Evolutionary conservation across 2,113 vertebrate species (phyloP).

Genomic region (Microtus pennsylvanicus): DNA sequence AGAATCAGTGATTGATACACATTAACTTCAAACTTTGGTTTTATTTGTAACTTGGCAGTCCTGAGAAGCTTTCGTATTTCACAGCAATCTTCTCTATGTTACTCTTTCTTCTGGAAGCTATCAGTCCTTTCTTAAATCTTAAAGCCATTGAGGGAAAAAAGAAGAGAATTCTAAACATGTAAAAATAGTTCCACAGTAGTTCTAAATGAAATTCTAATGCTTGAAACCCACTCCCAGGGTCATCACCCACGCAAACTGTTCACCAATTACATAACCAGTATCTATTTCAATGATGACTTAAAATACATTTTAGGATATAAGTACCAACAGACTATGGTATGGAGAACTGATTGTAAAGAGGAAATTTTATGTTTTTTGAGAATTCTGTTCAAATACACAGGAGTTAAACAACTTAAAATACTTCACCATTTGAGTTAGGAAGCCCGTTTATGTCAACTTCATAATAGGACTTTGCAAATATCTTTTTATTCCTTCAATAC

Average conservation of each 20-base stretch:
- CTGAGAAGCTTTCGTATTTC: constrained; percentile 4
- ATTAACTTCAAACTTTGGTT: constrained; percentile 43
- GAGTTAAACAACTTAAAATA: background rate
- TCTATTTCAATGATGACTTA: constrained; percentile 55
- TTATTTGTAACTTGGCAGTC: constrained; percentile 54
- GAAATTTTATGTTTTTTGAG: constrained; percentile 55
- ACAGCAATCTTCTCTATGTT: background rate
- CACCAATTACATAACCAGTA: constrained; percentile 53
- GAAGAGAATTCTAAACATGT: constrained; percentile 28
- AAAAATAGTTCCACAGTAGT: background rate
- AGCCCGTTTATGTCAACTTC: background rate
- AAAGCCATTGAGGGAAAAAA: constrained; percentile 1
- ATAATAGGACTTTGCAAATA: background rate
- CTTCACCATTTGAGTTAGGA: background rate
- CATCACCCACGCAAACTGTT: constrained; percentile 44
- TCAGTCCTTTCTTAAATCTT: constrained; percentile 36
- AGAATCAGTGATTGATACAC: background rate
- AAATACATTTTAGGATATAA: constrained; percentile 61
- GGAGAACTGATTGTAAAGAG: constrained; percentile 46
- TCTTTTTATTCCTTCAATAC: constrained; percentile 1
- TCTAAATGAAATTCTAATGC: background rate
- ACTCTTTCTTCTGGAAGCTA: constrained; percentile 1
- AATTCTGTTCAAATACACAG: constrained; percentile 60
- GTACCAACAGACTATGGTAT: constrained; percentile 41
- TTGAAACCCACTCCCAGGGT: background rate